Evolutionary conservation across 2,797 vertebrate genomes (phyloP).

Genomic region (Botia kubotai): DNA sequence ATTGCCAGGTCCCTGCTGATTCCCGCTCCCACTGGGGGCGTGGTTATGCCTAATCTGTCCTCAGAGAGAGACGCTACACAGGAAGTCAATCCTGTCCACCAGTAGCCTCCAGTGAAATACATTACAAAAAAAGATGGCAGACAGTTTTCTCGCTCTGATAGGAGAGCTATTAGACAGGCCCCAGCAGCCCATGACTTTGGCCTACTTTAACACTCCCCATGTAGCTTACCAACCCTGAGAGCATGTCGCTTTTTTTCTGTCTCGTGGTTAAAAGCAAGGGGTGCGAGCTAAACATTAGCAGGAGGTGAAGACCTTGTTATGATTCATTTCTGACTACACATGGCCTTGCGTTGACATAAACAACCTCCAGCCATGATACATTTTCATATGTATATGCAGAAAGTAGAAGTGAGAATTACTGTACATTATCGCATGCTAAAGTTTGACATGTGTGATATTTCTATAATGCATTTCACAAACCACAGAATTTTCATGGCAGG

Average conservation of each 20-base stretch:
- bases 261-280: slow-evolving; percentile 48
- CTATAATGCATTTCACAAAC: background rate
- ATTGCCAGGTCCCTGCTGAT: slow-evolving; percentile 2
- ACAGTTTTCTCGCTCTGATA: slow-evolving; percentile 54
- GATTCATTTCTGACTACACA: slow-evolving; percentile 52
- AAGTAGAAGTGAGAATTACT: slow-evolving; percentile 13
- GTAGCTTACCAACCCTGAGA: slow-evolving; percentile 62
- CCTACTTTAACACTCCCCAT: slow-evolving; percentile 60
- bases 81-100: slow-evolving; percentile 29
- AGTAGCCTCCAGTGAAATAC: slow-evolving; percentile 43
- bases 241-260: slow-evolving; percentile 46
- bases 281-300: slow-evolving; percentile 44
- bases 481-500: background rate
- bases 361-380: slow-evolving; percentile 7
- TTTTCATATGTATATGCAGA: background rate
- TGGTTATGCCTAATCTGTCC: slow-evolving; percentile 49
- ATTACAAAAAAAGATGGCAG: slow-evolving; percentile 52
- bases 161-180: slow-evolving; percentile 58
- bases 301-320: slow-evolving; percentile 47
- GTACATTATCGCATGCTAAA: slow-evolving; percentile 11
- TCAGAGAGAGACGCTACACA: slow-evolving; percentile 56
- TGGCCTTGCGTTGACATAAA: slow-evolving; percentile 36
- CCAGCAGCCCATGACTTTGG: slow-evolving; percentile 54
- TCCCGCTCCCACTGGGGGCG: background rate
- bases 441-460: background rate